Conservation (phyloP, 1,140 invertebrate species). For the Stenopsyche tienmushanensis region DNA sequence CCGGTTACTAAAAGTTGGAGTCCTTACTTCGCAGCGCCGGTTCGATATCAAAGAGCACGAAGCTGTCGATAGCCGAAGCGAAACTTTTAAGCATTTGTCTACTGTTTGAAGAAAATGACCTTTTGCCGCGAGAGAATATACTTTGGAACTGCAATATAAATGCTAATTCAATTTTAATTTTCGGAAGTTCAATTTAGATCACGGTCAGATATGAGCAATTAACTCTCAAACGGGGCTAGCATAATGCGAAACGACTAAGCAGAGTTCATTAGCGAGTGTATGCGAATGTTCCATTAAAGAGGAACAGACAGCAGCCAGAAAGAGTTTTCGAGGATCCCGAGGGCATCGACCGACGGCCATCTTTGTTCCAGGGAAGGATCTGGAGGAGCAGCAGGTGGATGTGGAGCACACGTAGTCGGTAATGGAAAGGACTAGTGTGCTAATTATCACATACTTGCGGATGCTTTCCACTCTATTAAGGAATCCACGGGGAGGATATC, state of each 20-base stretch:
- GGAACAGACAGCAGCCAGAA: not conserved
- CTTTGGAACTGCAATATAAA: too few relatives aligned
- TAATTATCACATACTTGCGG: slow-evolving; percentile 20
- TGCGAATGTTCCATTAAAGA: not conserved
- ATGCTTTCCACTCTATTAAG: slow-evolving; percentile 24
- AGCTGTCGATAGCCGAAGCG: not conserved
- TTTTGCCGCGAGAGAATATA: too few relatives aligned
- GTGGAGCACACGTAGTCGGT: slow-evolving; percentile 14
- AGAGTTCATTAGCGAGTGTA: not conserved
- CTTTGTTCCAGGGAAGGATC: not conserved
- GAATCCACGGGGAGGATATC: not conserved
- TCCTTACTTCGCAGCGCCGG: not conserved
- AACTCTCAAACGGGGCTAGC: not conserved
- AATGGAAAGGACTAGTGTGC: slow-evolving; percentile 23
- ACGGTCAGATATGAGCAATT: not conserved
- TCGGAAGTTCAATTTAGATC: not conserved
- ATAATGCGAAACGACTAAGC: not conserved
- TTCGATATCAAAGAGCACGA: not conserved
- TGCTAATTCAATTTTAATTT: too few relatives aligned
- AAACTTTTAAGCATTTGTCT: not conserved
- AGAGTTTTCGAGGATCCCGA: not conserved
- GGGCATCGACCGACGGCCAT: not conserved
- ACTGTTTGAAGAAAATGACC: too few relatives aligned
- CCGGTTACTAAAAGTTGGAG: slow-evolving; percentile 24
- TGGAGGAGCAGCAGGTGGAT: slow-evolving; percentile 16